Base-by-base conservation (phyloP, 1,140 invertebrate species). In the Temnothorax curvispinosus region DNA sequence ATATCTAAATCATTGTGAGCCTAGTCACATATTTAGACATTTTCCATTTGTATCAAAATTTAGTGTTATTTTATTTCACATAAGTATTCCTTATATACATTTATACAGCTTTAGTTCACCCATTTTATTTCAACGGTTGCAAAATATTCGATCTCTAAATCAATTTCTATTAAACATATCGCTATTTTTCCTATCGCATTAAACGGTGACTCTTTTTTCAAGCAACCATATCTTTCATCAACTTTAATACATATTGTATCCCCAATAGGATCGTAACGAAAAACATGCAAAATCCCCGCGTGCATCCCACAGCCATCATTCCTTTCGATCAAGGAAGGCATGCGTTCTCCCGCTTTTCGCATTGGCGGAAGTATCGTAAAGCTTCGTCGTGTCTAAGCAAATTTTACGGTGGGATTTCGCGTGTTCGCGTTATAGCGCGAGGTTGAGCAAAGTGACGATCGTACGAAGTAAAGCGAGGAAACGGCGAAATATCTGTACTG, bases 351-450 rank as follows among this genome's bases (percentile, higher is more conserved):
- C 58, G 52, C 56, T 60, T 76, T 78, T 21, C 75, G 76, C 52
- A 85, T 82, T 82, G 67, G 67, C 18, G 35, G 18, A 72, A 27
- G 18, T 50, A 58, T 82, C 78, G 52, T 82, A 82, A 82, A 82
- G 52, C 80, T 32, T 60, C 50, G 65, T 82, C 52, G 41, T n/a
- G 80, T 82, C 80, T 82, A 82, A 82, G 41, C 67, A 82, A 82
- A 82, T 82, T 82, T 82, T 82, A 82, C 69, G 67, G 50, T 54
- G 65, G 87, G 75, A 88, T 86, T 76, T 76, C 77, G 58, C 41
- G 67, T 76, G 65, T 72, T 62, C 58, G 58, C 69, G 58, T 85
- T 87, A 87, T 56, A 35, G 50, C 52, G 54, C 54, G 41, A 44
- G 11, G 21, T 21, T 82, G 38, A 82, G 11, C 18, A 11, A 72